Conservation (phyloP, 1,140 invertebrate genomes). For the Aphidius gifuensis region DNA sequence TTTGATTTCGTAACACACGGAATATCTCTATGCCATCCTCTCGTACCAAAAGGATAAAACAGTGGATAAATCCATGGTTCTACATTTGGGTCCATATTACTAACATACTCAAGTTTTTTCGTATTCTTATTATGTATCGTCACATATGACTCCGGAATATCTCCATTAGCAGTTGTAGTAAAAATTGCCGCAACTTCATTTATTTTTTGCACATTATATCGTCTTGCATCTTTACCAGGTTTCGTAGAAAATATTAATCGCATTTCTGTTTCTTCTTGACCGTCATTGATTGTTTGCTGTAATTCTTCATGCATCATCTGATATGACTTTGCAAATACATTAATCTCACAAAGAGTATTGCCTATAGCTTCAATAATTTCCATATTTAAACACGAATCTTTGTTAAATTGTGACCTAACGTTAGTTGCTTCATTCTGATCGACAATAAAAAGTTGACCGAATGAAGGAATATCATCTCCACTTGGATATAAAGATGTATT, state of each 20-base stretch:
- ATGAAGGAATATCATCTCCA: conserved; percentile 10
- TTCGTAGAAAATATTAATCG: not conserved
- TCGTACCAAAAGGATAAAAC: conserved; percentile 8
- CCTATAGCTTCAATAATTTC: conserved; percentile 12
- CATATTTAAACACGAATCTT: not conserved
- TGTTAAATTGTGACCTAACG: not conserved
- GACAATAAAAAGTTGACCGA: conserved; percentile 22
- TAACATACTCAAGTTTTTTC: not conserved
- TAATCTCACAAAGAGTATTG: conserved; percentile 12
- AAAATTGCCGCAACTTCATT: conserved; percentile 7
- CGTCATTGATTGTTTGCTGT: not conserved
- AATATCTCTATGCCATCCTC: conserved; percentile 3
- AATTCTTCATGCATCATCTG: conserved; percentile 16
- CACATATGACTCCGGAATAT: conserved; percentile 8
- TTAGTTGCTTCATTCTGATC: conserved; percentile 17
- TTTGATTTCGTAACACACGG: not conserved
- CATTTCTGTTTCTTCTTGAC: conserved; percentile 6
- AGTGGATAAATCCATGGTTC: conserved; percentile 16
- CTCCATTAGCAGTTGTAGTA: conserved; percentile 4
- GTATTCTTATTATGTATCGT: conserved; percentile 9
- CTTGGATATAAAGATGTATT: conserved; percentile 11
- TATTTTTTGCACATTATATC: conserved; percentile 1
- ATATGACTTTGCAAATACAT: conserved; percentile 13
- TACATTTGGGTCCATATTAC: conserved; percentile 5
- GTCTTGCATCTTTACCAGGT: conserved; percentile 1